Base-by-base conservation (phyloP, 2,888 invertebrate species). In the Ectobius pallidus region DNA sequence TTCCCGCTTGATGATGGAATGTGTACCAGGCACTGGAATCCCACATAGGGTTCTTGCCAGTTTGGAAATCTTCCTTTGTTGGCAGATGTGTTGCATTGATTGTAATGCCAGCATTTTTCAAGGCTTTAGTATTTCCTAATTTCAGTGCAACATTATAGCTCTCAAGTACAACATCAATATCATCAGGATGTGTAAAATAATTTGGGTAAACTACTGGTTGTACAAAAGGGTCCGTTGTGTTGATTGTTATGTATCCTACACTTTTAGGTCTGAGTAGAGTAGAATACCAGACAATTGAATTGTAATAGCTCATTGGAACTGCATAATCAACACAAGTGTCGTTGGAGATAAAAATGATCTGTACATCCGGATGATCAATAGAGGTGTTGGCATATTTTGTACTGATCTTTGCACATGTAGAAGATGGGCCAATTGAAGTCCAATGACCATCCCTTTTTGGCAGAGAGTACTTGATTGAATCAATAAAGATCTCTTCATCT, bases 261-360 rank as follows among this genome's bases (percentile, higher is more conserved):
- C 69, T 69, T 7, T 52, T 52, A 1, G 69, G 69, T n/a, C 55
- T 25, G 11, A 69, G 34, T 6, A 69, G 18, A 1, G 39, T 65
- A 3, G 42, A 25, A 20, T 30, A 6, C 16, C 27, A 27, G 1
- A 11, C 32, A 16, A 68, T 30, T 9, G 11, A 4, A 44, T 68
- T 32, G 68, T 52, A 68, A 52, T 68, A 68, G 18, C 30, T 32
- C 2, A 68, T 16, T 14, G 49, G 32, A 0, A 27, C 22, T 1
- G 18, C 30, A 1, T n/a, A 49, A 14, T 49, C 30, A 27, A 3
- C 16, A 18, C n/a, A 1, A n/a, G 22, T 44, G 18, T 39, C 20
- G 18, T 25, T 34, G 6, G 42, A 22, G 22, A 34, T 32, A 6
- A 49, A 20, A 16, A 68, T 30, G 3, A 14, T 30, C 20, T 68